Evolutionary conservation across 2,888 invertebrate genomes (phyloP).

Genomic region (Polia nebulosa): DNA sequence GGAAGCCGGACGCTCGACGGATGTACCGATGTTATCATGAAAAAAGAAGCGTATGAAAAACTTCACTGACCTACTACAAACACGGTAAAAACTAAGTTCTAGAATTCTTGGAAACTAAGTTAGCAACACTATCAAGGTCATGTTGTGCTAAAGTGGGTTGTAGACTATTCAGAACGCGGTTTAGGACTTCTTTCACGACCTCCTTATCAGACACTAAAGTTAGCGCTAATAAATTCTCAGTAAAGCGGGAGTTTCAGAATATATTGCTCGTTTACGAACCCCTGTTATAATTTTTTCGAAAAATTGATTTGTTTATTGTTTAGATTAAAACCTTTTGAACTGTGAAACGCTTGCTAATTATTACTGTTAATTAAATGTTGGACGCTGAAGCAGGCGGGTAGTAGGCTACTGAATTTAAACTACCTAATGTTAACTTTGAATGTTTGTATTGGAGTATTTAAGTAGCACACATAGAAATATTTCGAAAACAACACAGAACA

Average conservation of each 20-base stretch:
- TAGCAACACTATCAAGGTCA: slow-evolving; percentile 41
- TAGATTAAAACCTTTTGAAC: slow-evolving; percentile 1
- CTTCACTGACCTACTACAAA: slow-evolving; percentile 70
- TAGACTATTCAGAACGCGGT: slow-evolving; percentile 23
- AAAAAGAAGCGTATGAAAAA: slow-evolving; percentile 71
- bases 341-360: not conserved
- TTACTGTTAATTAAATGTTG: not conserved
- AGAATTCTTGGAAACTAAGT: slow-evolving; percentile 38
- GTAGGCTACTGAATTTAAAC: not conserved
- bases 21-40: slow-evolving; percentile 77
- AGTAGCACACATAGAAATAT: not conserved
- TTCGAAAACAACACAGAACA: not conserved
- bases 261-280: slow-evolving; percentile 2
- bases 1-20: slow-evolving; percentile 78
- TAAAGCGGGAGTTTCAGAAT: slow-evolving; percentile 16
- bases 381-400: no score
- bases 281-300: not conserved
- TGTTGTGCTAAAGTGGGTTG: slow-evolving; percentile 43
- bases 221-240: slow-evolving; percentile 32
- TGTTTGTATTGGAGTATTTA: not conserved
- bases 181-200: slow-evolving; percentile 45
- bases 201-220: slow-evolving; percentile 31
- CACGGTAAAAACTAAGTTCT: slow-evolving; percentile 46
- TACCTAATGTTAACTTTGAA: not conserved
- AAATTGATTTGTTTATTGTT: not conserved